Evolutionary conservation across 30 jellyfish, hydroid and myxozoan genomes (phyloP).

Genomic region (Pseudorhiza aurosa): DNA sequence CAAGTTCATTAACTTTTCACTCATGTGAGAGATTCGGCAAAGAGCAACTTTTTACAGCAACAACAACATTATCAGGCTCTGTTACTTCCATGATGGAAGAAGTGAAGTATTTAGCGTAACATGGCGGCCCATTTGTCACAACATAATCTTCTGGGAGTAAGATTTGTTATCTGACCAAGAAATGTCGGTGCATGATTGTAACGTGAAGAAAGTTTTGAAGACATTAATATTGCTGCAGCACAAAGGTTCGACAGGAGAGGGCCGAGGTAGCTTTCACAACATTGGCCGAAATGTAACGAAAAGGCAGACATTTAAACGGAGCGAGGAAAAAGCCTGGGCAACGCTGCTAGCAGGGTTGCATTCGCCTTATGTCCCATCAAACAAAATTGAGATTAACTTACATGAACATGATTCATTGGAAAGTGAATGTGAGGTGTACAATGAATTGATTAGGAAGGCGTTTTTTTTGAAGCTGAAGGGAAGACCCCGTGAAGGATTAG

Average conservation of each 20-base stretch:
- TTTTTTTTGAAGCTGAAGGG: constrained; percentile 23
- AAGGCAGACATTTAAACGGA: background rate
- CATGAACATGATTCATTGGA: background rate
- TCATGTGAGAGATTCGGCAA: too few relatives aligned
- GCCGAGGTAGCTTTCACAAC: background rate
- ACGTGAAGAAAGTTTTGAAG: background rate
- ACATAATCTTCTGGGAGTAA: too few relatives aligned
- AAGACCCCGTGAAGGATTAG: background rate
- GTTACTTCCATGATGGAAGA: too few relatives aligned
- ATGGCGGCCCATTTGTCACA: too few relatives aligned
- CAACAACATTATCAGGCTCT: too few relatives aligned
- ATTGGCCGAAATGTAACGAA: background rate
- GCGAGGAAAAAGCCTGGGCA: constrained; percentile 15
- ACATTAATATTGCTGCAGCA: background rate
- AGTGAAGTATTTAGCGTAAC: too few relatives aligned
- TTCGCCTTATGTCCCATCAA: constrained; percentile 30
- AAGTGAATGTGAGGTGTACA: constrained; percentile 1
- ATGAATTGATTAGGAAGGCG: constrained; percentile 25
- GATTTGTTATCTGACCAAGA: background rate
- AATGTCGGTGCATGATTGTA: background rate
- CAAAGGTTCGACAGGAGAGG: background rate
- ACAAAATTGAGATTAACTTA: background rate
- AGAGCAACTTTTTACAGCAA: too few relatives aligned
- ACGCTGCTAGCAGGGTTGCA: background rate
- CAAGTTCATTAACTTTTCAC: too few relatives aligned